Evolutionary conservation across 2,113 vertebrate genomes (phyloP).

Genomic region (Puma concolor): DNA sequence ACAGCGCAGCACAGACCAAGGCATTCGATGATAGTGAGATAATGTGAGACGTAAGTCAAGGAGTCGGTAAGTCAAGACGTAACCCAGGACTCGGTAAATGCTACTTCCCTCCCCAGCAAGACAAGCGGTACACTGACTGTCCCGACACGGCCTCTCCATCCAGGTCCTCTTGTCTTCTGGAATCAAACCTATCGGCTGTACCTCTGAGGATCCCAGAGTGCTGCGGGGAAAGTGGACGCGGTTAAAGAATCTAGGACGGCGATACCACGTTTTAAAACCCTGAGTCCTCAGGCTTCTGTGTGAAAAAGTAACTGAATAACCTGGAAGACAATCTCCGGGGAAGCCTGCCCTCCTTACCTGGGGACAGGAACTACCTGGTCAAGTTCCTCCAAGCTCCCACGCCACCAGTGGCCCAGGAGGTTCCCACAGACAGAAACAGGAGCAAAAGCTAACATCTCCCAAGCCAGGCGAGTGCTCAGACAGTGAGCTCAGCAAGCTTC

Average conservation of each 20-base stretch:
- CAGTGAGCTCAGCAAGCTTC: not conserved
- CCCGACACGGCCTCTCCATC: accelerated
- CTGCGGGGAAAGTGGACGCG: not conserved
- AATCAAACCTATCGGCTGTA: too few species aligned
- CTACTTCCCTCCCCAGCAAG: not conserved
- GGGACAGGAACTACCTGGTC: not conserved
- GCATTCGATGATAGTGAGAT: accelerated
- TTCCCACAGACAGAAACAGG: not conserved
- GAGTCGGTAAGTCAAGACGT: too few species aligned
- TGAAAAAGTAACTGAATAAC: not conserved
- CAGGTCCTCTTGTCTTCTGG: not conserved
- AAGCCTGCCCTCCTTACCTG: not conserved
- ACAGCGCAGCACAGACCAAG: accelerated
- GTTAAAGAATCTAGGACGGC: not conserved
- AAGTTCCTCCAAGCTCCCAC: not conserved
- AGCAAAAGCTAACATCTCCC: not conserved
- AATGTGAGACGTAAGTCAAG: too few species aligned
- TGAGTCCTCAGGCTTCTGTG: not conserved
- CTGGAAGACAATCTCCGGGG: not conserved
- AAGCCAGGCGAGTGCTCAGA: not conserved
- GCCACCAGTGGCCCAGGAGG: not conserved
- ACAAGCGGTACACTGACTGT: accelerated
- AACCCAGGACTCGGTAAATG: accelerated
- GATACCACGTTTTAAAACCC: not conserved
- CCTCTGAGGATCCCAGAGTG: not conserved